These are phyloP conservation scores for Chorisops tibialis DNA, from an alignment of 2,888 invertebrate genomes.

Conservation along the genomic window DNA sequence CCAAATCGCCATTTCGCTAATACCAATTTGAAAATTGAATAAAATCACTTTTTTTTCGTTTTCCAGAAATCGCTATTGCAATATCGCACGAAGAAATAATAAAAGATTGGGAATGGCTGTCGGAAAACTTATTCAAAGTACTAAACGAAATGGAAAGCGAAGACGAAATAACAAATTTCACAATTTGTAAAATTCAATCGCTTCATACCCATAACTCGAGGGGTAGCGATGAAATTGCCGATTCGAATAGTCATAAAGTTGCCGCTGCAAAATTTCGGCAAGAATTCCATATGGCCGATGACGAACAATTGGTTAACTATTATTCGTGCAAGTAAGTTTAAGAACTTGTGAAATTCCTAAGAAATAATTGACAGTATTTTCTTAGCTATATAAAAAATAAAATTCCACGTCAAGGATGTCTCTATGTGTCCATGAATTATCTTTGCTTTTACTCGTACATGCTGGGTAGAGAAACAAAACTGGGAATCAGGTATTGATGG, in stretches of 20 bases:
- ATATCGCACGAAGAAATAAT: slow-evolving; percentile 82
- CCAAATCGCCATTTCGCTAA: too few species aligned
- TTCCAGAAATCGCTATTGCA: slow-evolving; percentile 85
- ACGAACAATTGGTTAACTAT: slow-evolving; percentile 94
- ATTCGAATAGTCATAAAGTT: slow-evolving; percentile 60
- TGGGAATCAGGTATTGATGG: slow-evolving; percentile 76
- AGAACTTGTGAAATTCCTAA: not conserved
- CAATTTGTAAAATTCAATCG: slow-evolving; percentile 94
- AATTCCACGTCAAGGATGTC: slow-evolving; percentile 93
- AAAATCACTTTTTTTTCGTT: too few species aligned
- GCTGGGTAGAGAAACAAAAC: slow-evolving; percentile 83
- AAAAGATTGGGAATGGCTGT: slow-evolving; percentile 93
- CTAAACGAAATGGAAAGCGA: slow-evolving; percentile 89
- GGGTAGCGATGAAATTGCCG: slow-evolving; percentile 43
- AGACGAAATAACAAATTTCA: slow-evolving; percentile 92
- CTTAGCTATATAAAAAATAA: slow-evolving; percentile 88
- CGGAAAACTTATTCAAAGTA: slow-evolving; percentile 78
- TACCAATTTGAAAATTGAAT: too few species aligned
- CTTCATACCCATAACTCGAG: slow-evolving; percentile 65
- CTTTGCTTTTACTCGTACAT: slow-evolving; percentile 95
- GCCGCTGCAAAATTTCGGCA: slow-evolving; percentile 84
- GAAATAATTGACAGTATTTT: not conserved
- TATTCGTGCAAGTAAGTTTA: slow-evolving; percentile 80
- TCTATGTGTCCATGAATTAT: slow-evolving; percentile 95
- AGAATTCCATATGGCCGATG: slow-evolving; percentile 84